Conservation (phyloP, 2,113 vertebrate genomes). For the Anas platyrhynchos region DNA sequence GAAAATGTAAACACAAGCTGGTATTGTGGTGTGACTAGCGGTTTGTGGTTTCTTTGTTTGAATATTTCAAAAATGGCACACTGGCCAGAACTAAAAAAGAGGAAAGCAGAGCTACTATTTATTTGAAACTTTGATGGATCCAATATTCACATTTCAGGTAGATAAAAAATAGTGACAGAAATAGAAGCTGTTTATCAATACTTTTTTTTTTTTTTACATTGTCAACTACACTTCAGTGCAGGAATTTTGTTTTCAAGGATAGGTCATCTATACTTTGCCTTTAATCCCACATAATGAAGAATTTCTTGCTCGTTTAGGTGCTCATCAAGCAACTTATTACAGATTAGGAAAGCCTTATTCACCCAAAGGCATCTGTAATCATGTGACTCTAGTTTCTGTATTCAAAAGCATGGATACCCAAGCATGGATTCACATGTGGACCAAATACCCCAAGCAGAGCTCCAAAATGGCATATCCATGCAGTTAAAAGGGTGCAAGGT, state of each 20-base stretch:
- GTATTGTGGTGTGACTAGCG: slow-evolving; percentile 85
- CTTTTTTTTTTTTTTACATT: slow-evolving; percentile 44
- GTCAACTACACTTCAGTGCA: slow-evolving; percentile 39
- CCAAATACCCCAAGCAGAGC: background rate
- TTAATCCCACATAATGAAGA: slow-evolving; percentile 23
- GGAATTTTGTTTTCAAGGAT: slow-evolving; percentile 59
- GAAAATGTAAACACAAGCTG: slow-evolving; percentile 87
- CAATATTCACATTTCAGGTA: slow-evolving; percentile 53
- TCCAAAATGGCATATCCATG: background rate
- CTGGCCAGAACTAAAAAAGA: slow-evolving; percentile 81
- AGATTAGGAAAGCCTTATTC: background rate
- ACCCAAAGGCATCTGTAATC: background rate
- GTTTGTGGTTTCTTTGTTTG: slow-evolving; percentile 84
- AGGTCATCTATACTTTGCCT: slow-evolving; percentile 31
- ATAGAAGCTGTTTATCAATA: background rate
- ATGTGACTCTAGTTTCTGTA: background rate
- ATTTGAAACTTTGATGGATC: slow-evolving; percentile 25
- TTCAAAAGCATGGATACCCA: background rate
- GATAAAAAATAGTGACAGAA: background rate
- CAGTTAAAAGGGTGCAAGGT: background rate
- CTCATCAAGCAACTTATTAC: background rate
- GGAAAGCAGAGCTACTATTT: slow-evolving; percentile 71
- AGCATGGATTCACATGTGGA: background rate
- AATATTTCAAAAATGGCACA: slow-evolving; percentile 84
- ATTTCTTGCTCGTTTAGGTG: background rate